Conservation (phyloP, 2,797 vertebrate genomes). For the Enteromius viviparus region DNA sequence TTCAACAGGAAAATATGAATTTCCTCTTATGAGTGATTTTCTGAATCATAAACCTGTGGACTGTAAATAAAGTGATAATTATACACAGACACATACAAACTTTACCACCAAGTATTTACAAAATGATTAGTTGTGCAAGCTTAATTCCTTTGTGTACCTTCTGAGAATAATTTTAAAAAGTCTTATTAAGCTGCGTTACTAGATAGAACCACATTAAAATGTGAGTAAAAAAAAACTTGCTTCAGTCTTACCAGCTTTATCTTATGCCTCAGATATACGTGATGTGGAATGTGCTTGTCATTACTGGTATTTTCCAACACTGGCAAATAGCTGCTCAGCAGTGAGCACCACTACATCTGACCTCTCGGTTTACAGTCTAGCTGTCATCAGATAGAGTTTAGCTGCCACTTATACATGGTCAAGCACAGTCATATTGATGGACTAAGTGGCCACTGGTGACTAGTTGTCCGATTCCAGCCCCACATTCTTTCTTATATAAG, state of each 20-base stretch:
- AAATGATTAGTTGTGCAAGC: conserved; percentile 7
- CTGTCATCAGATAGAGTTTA: conserved; percentile 56
- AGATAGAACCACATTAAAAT: background rate
- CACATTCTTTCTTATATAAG: background rate
- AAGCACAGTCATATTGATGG: conserved; percentile 37
- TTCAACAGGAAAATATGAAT: conserved; percentile 19
- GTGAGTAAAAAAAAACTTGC: background rate
- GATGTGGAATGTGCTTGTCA: conserved; percentile 54
- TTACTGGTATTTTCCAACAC: conserved; percentile 53
- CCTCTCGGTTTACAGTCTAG: conserved; percentile 53
- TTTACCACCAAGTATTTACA: background rate
- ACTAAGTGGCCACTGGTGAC: conserved; percentile 35
- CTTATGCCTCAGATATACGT: conserved; percentile 52
- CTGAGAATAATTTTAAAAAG: background rate
- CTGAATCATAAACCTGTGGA: conserved; percentile 1
- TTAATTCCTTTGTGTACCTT: conserved; percentile 4
- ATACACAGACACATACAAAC: background rate
- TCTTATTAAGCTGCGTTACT: background rate
- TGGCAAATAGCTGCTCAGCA: conserved; percentile 59
- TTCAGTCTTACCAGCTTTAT: conserved; percentile 42
- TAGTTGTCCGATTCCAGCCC: conserved; percentile 3
- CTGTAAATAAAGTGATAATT: background rate
- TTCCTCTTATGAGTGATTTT: conserved; percentile 27
- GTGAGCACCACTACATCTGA: conserved; percentile 59
- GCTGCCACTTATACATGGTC: conserved; percentile 23